phyloP scores from a whole-genome alignment of 1,140 invertebrate species.

The Drusus annulatus region DNA sequence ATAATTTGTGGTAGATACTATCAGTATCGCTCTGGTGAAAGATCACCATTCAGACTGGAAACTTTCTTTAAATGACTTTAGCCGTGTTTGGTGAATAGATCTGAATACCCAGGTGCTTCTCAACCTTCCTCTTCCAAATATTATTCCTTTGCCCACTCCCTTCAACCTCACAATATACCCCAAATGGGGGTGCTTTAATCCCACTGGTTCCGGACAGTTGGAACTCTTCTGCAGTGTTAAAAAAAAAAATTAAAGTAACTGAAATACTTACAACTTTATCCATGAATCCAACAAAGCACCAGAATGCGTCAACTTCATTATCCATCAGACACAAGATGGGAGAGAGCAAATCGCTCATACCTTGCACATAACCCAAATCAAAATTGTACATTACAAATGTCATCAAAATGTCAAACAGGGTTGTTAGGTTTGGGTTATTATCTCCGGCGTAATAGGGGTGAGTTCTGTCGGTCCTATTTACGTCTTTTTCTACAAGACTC shows the following conservation, averaged over 20 bases:
- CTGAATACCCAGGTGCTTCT: too few relatives aligned
- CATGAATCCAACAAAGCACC: conserved; percentile 99
- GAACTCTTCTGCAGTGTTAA: too few relatives aligned
- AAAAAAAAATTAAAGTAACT: conserved; percentile 44
- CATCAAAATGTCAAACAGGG: conserved; percentile 95
- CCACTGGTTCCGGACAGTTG: too few relatives aligned
- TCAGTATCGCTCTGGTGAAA: too few relatives aligned
- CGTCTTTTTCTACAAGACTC: conserved; percentile 98
- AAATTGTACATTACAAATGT: conserved; percentile 99
- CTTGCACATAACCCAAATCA: conserved; percentile 95
- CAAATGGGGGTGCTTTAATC: too few relatives aligned
- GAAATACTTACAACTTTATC: conserved; percentile 85
- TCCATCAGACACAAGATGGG: conserved; percentile 93
- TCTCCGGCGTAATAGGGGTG: conserved; percentile 93
- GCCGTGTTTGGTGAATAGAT: too few relatives aligned
- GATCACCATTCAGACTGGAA: too few relatives aligned
- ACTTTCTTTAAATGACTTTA: too few relatives aligned
- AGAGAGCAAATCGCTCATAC: conserved; percentile 97
- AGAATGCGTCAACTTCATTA: conserved; percentile 97
- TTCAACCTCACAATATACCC: too few relatives aligned
- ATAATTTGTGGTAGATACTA: too few relatives aligned
- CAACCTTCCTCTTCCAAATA: too few relatives aligned
- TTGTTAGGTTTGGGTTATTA: conserved; percentile 89
- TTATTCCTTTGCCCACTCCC: too few relatives aligned
- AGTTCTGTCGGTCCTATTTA: conserved; percentile 94